phyloP scores from a whole-genome alignment of 2,797 vertebrate species.

The Pangasius macronema region DNA sequence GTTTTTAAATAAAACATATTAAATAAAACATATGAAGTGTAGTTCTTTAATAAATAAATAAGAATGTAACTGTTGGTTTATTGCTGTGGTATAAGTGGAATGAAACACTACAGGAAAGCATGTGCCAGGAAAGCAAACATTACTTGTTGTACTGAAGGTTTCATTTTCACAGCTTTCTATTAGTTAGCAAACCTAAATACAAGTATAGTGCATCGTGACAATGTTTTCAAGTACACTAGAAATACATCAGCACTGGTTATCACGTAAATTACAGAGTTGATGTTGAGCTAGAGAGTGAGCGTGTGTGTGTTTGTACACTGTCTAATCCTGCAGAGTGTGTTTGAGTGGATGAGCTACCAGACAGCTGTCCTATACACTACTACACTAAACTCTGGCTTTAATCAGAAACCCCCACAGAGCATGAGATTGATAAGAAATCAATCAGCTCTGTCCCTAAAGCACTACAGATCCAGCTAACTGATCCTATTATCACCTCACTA shows the following conservation, averaged over 20 bases:
- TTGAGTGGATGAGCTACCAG: constrained; percentile 16
- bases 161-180: background rate
- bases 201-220: background rate
- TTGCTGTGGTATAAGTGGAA: background rate
- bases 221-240: background rate
- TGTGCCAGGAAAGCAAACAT: background rate
- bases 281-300: background rate
- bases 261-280: background rate
- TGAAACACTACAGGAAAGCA: background rate
- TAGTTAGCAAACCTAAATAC: background rate
- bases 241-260: background rate
- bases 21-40: background rate
- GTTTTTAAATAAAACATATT: background rate
- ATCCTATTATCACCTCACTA: constrained; percentile 32
- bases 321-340: background rate
- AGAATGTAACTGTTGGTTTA: background rate
- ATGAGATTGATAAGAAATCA: constrained; percentile 36
- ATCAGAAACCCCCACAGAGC: constrained; percentile 18
- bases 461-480: constrained; percentile 24
- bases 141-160: background rate
- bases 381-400: constrained; percentile 21
- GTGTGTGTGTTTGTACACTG: background rate
- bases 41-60: background rate
- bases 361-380: constrained; percentile 1
- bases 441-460: constrained; percentile 18